A percentile compares a stretch with the other conserved stretches of the same genome.
Conservation (phyloP, 2,113 vertebrate species). For the Colius striatus region DNA sequence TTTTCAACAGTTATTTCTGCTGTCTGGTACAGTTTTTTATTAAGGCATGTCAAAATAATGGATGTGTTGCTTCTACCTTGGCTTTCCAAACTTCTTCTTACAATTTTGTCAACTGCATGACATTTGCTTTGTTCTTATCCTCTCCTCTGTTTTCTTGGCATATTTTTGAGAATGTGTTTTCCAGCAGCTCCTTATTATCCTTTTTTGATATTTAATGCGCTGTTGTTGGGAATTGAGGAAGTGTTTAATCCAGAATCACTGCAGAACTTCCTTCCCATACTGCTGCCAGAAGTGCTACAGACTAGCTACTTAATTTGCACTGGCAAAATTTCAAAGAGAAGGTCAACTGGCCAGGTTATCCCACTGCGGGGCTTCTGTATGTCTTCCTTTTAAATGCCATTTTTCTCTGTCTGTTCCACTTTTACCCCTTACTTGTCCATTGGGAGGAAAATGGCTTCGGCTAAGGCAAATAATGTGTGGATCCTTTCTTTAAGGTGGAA, state of each 20-base stretch:
- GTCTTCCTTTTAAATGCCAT: constrained; percentile 26
- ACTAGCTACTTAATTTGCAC: constrained; percentile 54
- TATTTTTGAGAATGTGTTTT: background rate
- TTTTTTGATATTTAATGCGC: background rate
- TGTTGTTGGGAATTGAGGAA: constrained; percentile 46
- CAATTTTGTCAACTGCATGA: background rate
- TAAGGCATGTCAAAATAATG: background rate
- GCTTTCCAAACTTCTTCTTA: background rate
- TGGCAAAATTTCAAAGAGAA: constrained; percentile 57
- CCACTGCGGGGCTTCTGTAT: background rate
- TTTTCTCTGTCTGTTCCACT: constrained; percentile 8
- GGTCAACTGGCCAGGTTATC: constrained; percentile 59
- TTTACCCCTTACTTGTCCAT: background rate
- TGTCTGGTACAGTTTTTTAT: background rate
- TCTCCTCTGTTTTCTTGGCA: background rate
- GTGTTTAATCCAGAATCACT: constrained; percentile 41
- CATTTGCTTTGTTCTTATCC: background rate
- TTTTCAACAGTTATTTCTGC: background rate
- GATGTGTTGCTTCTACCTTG: background rate
- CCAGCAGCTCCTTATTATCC: background rate
- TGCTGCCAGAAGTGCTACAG: constrained; percentile 37
- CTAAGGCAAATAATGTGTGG: background rate
- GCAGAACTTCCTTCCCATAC: constrained; percentile 37
- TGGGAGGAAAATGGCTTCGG: background rate
- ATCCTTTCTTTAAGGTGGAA: background rate